These are phyloP conservation scores for Dasyurus viverrinus DNA, from an alignment of 2,113 vertebrate genomes.

Conservation along the genomic window DNA sequence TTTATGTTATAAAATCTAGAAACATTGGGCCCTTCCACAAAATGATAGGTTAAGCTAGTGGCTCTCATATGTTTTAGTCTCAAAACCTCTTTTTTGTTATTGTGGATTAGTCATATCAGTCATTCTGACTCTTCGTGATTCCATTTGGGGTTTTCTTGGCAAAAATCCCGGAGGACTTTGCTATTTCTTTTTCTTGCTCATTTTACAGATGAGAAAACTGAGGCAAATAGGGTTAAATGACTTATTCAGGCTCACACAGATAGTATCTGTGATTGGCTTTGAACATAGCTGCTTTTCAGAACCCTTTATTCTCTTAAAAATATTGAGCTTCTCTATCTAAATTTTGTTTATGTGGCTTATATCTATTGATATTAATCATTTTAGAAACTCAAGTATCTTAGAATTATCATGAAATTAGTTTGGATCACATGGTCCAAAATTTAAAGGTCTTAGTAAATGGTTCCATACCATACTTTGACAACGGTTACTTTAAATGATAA, in stretches of 20 bases:
- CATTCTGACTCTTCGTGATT: background rate
- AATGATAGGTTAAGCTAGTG: background rate
- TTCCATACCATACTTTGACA: background rate
- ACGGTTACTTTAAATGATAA: background rate
- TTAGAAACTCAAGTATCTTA: background rate
- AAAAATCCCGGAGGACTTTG: background rate
- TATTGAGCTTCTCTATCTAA: background rate
- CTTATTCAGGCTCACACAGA: background rate
- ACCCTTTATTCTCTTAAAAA: background rate
- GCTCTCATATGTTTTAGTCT: background rate
- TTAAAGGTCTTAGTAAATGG: background rate
- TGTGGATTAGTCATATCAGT: too few relatives aligned
- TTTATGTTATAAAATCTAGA: background rate
- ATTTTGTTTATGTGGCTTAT: background rate
- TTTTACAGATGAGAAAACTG: background rate
- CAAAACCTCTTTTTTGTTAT: background rate
- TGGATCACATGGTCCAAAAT: background rate
- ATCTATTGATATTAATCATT: background rate
- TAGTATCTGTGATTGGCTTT: background rate
- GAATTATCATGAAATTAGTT: background rate
- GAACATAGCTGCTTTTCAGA: background rate
- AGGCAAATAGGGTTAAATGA: background rate
- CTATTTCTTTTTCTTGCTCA: background rate
- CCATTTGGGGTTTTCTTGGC: background rate
- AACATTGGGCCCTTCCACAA: background rate